Base-by-base conservation (phyloP, 2,888 invertebrate species). In the Allophyes oxyacanthae region DNA sequence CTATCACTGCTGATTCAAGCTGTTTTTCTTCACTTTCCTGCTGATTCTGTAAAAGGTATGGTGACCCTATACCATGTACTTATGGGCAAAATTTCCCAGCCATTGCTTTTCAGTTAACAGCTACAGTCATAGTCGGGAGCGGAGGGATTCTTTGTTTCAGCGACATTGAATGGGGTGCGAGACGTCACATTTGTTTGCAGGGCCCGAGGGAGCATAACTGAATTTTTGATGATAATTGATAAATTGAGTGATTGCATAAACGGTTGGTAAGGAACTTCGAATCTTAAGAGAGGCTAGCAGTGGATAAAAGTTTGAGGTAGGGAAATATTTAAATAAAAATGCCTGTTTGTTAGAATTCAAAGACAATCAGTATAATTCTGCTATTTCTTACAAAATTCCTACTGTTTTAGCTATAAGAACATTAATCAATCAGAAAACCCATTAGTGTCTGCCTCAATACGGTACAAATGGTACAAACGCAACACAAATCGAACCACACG, bases 131-230 rank as follows among this genome's bases (percentile, higher is more conserved):
- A 10, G 32, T 13, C 33, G n/a, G 11, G 3, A 33, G 38, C 56
- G 11, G 14, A 9, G 41, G 44, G 38, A 33, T 42, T 50, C 8
- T 34, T 45, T 46, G 64, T 38, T 30, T 42, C 36, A 59, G 36
- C 26, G 15, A 49, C 14, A 46, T 13, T 55, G 30, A 34, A 67
- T 67, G 36, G 44, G 55, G 49, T 49, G 62, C 48, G 49, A 62
- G 15, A 45, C 28, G 33, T 9, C 20, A 36, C 43, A 30, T 37
- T 46, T 46, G 44, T 30, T 28, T 14, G 8, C n/a, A 0, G n/a
- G 14, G 14, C 45, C 30, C 28, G 6, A 7, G 42, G 48, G 43
- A 40, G 1, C 25, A 8, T 11, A 15, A 7, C 9, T 5, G 11
- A 40, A 34, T 30, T 2, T 3, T 20, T 20, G 14, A 28, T 55